These are phyloP conservation scores for Typhlichthys eigenmanni DNA, from an alignment of 2,797 vertebrate genomes.

Conservation along the genomic window DNA sequence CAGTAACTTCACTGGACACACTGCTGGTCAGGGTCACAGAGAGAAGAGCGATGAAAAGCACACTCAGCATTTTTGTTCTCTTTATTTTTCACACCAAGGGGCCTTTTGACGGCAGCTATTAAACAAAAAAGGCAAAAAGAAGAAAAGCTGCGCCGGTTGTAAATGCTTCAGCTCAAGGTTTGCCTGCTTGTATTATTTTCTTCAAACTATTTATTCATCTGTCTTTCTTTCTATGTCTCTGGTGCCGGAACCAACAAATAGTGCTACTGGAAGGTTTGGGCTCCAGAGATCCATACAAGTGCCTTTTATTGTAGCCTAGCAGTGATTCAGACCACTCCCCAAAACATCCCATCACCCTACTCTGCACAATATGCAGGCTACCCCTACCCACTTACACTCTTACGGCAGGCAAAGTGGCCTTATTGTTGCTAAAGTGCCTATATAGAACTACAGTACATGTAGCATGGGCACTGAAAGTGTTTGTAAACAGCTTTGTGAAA, in stretches of 20 bases:
- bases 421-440: neutral
- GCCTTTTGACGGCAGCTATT: slow-evolving; percentile 74
- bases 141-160: slow-evolving; percentile 15
- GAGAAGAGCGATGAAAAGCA: slow-evolving; percentile 87
- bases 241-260: slow-evolving; percentile 59
- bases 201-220: slow-evolving; percentile 36
- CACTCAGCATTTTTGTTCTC: slow-evolving; percentile 82
- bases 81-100: slow-evolving; percentile 56
- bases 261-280: slow-evolving; percentile 78
- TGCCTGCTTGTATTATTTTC: slow-evolving; percentile 6
- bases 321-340: slow-evolving; percentile 77
- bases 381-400: slow-evolving; percentile 22
- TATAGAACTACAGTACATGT: neutral
- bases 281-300: slow-evolving; percentile 73
- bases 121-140: slow-evolving; percentile 29
- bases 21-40: slow-evolving; percentile 84
- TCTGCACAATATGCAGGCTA: slow-evolving; percentile 57
- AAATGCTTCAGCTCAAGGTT: slow-evolving; percentile 18
- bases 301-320: slow-evolving; percentile 79
- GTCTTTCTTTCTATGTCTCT: slow-evolving; percentile 40
- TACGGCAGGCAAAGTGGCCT: neutral
- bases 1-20: slow-evolving; percentile 66
- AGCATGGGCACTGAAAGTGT: too few species aligned
- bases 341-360: slow-evolving; percentile 73
- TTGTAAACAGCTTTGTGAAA: too few species aligned